A percentile compares a stretch with the other conserved stretches of the same genome.
These are phyloP conservation scores for Gymnothorax reevesii DNA, from an alignment of 2,797 vertebrate species.

Conservation along the genomic window DNA sequence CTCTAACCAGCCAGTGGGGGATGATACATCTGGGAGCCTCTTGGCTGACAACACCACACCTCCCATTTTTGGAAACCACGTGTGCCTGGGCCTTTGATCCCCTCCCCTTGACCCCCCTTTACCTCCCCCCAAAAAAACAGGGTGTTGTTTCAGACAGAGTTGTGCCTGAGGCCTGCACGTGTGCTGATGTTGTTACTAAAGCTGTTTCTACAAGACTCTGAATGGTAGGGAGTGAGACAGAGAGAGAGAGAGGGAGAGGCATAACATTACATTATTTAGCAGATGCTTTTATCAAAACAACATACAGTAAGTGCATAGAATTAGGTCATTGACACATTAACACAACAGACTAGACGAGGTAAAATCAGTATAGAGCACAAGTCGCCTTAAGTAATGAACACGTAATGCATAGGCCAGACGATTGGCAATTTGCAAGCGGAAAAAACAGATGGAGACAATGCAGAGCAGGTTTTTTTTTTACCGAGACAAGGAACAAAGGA, in stretches of 20 bases:
- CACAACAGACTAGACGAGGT: too few relatives aligned
- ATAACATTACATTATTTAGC: conserved; percentile 9
- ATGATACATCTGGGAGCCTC: conserved; percentile 34
- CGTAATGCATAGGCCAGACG: too few relatives aligned
- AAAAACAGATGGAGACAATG: too few relatives aligned
- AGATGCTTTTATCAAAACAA: too few relatives aligned
- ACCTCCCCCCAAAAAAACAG: conserved; percentile 43
- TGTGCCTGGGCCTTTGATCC: conserved; percentile 13
- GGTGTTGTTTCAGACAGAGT: conserved; percentile 51
- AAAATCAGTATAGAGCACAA: too few relatives aligned
- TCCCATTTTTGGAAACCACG: background rate
- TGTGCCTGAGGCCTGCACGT: conserved; percentile 54
- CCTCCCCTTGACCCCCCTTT: background rate
- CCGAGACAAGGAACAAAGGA: too few relatives aligned
- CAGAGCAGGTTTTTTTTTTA: too few relatives aligned
- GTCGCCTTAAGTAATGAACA: too few relatives aligned
- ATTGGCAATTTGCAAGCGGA: too few relatives aligned
- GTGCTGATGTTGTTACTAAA: conserved; percentile 41
- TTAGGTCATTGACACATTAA: too few relatives aligned
- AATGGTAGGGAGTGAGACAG: conserved; percentile 24
- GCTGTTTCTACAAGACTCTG: background rate
- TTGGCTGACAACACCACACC: background rate
- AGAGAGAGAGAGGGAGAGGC: conserved; percentile 42
- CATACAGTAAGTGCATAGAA: too few relatives aligned
- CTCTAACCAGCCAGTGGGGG: conserved; percentile 14